Evolutionary conservation across 2,888 invertebrate species (phyloP), one percentile per base, ranked within the genome.

Genomic region (Drosophila kanekoi): DNA sequence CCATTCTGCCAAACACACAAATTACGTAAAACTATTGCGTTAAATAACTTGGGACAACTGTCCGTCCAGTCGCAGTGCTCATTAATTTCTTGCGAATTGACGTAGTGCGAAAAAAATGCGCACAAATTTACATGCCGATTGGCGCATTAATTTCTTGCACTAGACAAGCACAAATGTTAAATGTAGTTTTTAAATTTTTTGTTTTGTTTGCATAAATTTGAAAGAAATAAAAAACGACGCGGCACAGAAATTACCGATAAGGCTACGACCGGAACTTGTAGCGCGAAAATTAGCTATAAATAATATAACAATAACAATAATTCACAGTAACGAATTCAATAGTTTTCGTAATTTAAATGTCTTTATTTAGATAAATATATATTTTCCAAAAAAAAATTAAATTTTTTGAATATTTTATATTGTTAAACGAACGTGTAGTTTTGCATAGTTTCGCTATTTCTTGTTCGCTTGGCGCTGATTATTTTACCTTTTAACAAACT

Each of bases 401-500:
- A 40, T 58, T 37, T 71, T 16, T 38, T 10, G 28, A 48, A 41
- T 52, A 11, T 52, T 56, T 48, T 11, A 40, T 45, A 16, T 48
- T 43, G 41, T 38, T 18, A 33, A 33, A 51, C 61, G 48, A 72
- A 74, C 77, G 54, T 75, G 62, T 69, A 59, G 32, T 40, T 62
- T 62, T 52, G 76, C 57, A 70, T 67, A 67, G 72, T 77, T 75
- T 72, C 62, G 77, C 45, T 53, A 48, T 67, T 61, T 52, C 35
- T 70, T 51, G 61, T 45, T 49, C 57, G 64, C 65, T 65, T 47
- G 57, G 44, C 56, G 53, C 44, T 61, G 32, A n/a, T 83, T 51
- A 53, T 62, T 47, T 81, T 87, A 87, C 85, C 87, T 87, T 81
- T 82, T 66, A 85, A 79, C 85, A 84, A 87, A 87, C 87, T 86